phyloP scores from a whole-genome alignment of 2,797 vertebrate species.

The Acestrorhynchus altus region DNA sequence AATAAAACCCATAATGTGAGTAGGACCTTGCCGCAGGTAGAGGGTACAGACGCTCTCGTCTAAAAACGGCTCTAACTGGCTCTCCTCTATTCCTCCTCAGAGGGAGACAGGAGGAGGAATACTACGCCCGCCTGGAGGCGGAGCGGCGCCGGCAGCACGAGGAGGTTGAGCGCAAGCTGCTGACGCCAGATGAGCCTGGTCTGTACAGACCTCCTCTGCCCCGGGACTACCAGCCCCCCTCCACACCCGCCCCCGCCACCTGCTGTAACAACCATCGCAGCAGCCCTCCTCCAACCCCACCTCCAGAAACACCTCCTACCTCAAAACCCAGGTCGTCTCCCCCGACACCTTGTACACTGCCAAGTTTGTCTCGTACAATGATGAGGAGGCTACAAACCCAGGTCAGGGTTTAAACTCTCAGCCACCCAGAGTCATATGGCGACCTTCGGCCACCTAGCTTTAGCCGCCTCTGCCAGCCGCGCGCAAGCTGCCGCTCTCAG shows the following conservation, averaged over 20 bases:
- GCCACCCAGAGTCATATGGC: slow-evolving; percentile 88
- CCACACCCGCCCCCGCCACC: slow-evolving; percentile 74
- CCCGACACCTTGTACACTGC: slow-evolving; percentile 98
- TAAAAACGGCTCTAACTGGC: slow-evolving; percentile 76
- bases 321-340: slow-evolving; percentile 94
- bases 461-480: slow-evolving; percentile 86
- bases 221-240: slow-evolving; percentile 90
- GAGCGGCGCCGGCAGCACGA: slow-evolving; percentile 96
- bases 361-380: slow-evolving; percentile 96
- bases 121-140: slow-evolving; percentile 96
- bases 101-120: slow-evolving; percentile 98
- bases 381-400: slow-evolving; percentile 84
- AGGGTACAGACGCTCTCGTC: slow-evolving; percentile 21
- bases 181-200: slow-evolving; percentile 93
- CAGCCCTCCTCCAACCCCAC: slow-evolving; percentile 91
- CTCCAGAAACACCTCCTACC: slow-evolving; percentile 98
- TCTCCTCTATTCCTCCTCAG: slow-evolving; percentile 81
- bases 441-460: slow-evolving; percentile 84
- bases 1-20: not conserved
- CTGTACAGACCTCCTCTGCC: slow-evolving; percentile 97
- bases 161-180: slow-evolving; percentile 91
- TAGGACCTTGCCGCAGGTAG: slow-evolving; percentile 1
- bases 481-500: slow-evolving; percentile 91
- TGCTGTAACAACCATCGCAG: slow-evolving; percentile 64
- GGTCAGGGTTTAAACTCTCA: slow-evolving; percentile 96